A percentile compares a stretch with the other conserved stretches of the same genome.
phyloP scores from a whole-genome alignment of 2,888 invertebrate genomes.

The Drosophila fulvimacula region DNA sequence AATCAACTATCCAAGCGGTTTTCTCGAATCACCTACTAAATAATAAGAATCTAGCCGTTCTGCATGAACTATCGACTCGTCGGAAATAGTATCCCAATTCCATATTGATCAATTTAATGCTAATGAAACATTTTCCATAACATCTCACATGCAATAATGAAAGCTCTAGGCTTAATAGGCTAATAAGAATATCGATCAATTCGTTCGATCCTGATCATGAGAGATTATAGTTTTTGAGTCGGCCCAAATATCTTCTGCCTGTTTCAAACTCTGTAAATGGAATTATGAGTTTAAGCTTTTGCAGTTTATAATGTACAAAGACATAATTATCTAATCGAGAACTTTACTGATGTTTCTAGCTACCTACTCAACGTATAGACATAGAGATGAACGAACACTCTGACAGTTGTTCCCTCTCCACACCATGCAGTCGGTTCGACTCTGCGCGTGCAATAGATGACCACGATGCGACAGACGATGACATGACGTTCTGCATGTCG shows the following conservation, averaged over 20 bases:
- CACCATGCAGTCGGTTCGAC: constrained; percentile 47
- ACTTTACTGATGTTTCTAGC: background rate
- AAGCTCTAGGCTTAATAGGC: no score
- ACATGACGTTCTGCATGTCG: constrained; percentile 93
- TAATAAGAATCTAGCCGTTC: background rate
- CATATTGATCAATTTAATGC: no score
- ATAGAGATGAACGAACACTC: constrained; percentile 67
- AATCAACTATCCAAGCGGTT: background rate
- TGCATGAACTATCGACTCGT: no score
- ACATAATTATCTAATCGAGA: background rate
- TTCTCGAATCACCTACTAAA: background rate
- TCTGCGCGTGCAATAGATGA: constrained; percentile 76
- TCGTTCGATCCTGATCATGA: no score
- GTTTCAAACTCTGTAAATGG: no score
- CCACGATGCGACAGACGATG: constrained; percentile 86
- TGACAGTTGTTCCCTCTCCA: constrained; percentile 51
- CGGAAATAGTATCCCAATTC: no score
- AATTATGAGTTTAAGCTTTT: no score
- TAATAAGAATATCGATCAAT: no score
- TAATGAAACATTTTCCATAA: no score
- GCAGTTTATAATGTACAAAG: background rate
- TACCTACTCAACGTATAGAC: constrained; percentile 30
- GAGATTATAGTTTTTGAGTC: no score
- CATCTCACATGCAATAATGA: no score
- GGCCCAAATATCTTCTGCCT: no score